Evolutionary conservation across 2,888 invertebrate species (phyloP).

Genomic region (Nipponacmea schrenckii): DNA sequence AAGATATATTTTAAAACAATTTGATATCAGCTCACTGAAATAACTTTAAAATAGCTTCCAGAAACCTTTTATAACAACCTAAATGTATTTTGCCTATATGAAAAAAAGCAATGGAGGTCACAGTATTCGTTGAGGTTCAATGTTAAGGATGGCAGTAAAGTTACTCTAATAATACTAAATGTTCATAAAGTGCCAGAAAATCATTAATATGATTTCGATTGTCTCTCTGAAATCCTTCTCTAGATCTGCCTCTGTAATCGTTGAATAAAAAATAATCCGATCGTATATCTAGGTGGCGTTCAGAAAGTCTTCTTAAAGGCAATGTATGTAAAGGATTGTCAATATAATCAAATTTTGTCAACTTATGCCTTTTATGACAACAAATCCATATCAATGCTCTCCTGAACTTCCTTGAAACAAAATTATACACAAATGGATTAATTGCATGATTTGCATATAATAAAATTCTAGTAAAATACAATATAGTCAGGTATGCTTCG

Average conservation of each 20-base stretch:
- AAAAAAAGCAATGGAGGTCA: too few relatives aligned
- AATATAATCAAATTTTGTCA: neutral
- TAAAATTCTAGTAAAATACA: constrained; percentile 35
- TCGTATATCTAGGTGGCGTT: neutral
- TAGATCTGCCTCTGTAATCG: too few relatives aligned
- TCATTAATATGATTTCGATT: constrained; percentile 33
- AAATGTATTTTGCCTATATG: too few relatives aligned
- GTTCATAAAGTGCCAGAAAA: constrained; percentile 37
- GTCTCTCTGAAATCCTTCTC: neutral
- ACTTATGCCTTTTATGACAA: constrained; percentile 26
- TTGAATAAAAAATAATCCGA: constrained; percentile 1
- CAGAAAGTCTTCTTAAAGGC: neutral
- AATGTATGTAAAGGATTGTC: neutral
- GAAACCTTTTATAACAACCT: too few relatives aligned
- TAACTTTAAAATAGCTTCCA: too few relatives aligned
- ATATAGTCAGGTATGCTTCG: constrained; percentile 31
- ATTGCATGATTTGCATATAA: constrained; percentile 41
- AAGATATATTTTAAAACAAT: too few relatives aligned
- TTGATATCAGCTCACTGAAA: too few relatives aligned
- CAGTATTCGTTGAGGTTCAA: too few relatives aligned
- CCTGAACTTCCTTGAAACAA: constrained; percentile 35
- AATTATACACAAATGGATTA: constrained; percentile 42
- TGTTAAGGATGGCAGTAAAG: too few relatives aligned
- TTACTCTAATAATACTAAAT: constrained; percentile 30
- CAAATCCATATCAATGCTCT: constrained; percentile 35